Conservation (phyloP, 2,797 vertebrate genomes). For the Acropternis orthonyx region DNA sequence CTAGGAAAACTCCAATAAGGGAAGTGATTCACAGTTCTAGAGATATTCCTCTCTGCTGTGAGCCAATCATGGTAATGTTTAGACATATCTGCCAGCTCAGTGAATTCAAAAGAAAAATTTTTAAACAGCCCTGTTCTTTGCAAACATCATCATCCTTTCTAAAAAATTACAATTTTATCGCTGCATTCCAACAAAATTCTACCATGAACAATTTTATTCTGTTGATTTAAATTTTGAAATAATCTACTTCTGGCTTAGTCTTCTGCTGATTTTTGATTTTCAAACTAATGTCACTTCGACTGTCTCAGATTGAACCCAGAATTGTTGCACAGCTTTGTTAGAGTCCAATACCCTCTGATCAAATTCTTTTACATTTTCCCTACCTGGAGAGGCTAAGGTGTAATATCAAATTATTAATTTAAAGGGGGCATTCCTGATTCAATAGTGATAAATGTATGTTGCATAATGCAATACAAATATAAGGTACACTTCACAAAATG, state of each 20-base stretch:
- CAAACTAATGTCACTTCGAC: not conserved
- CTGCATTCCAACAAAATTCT: not conserved
- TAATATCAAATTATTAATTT: not conserved
- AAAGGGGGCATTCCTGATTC: not conserved
- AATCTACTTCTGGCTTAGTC: not conserved
- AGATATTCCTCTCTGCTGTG: not conserved
- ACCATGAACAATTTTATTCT: not conserved
- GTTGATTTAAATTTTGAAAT: not conserved
- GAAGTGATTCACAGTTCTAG: not conserved
- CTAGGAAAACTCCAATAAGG: not conserved
- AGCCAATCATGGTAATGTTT: not conserved
- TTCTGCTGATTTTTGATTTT: not conserved
- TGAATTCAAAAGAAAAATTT: not conserved
- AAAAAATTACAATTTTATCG: not conserved
- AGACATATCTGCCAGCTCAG: not conserved
- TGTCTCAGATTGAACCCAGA: not conserved
- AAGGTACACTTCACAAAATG: not conserved
- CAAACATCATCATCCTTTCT: not conserved
- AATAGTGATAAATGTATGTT: not conserved
- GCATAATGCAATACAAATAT: not conserved
- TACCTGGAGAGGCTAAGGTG: rapidly evolving
- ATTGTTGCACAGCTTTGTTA: not conserved
- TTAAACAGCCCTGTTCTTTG: not conserved
- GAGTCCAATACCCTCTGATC: not conserved
- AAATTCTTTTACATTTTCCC: not conserved